Conservation (phyloP, 2,888 invertebrate genomes). For the Tricholauxania praeusta region DNA sequence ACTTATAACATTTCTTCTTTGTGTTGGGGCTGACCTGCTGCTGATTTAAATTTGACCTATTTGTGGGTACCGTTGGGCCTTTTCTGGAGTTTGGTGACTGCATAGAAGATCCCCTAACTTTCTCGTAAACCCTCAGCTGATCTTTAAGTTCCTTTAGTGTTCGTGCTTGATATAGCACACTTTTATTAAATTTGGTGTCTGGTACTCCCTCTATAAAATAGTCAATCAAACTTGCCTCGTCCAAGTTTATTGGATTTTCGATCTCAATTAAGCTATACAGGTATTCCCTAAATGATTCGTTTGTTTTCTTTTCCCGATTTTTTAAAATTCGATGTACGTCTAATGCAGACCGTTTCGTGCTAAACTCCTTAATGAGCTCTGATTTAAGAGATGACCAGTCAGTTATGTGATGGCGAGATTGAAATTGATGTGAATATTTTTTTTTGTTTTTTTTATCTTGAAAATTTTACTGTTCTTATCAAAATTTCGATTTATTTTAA, state of each 20-base stretch:
- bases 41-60: too few species aligned
- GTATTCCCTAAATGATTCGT: constrained; percentile 23
- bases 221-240: constrained; percentile 40
- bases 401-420: too few species aligned
- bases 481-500: too few species aligned
- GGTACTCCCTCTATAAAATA: too few species aligned
- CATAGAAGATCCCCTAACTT: constrained; percentile 14
- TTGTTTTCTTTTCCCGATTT: constrained; percentile 18
- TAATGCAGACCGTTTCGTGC: too few species aligned
- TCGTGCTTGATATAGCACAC: constrained; percentile 32
- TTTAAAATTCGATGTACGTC: constrained; percentile 21
- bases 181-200: constrained; percentile 36
- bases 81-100: constrained; percentile 12
- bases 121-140: constrained; percentile 38
- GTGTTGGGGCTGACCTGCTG: too few species aligned
- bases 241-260: constrained; percentile 28
- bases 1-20: too few species aligned
- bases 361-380: too few species aligned
- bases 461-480: too few species aligned
- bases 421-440: too few species aligned
- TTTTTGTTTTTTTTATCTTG: too few species aligned
- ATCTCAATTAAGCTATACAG: constrained; percentile 29
- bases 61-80: background rate
- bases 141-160: constrained; percentile 39
- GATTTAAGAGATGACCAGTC: too few species aligned